Evolutionary conservation across 2,797 vertebrate species (phyloP), one percentile per base, ranked within the genome.

Genomic region (Argya squamiceps): DNA sequence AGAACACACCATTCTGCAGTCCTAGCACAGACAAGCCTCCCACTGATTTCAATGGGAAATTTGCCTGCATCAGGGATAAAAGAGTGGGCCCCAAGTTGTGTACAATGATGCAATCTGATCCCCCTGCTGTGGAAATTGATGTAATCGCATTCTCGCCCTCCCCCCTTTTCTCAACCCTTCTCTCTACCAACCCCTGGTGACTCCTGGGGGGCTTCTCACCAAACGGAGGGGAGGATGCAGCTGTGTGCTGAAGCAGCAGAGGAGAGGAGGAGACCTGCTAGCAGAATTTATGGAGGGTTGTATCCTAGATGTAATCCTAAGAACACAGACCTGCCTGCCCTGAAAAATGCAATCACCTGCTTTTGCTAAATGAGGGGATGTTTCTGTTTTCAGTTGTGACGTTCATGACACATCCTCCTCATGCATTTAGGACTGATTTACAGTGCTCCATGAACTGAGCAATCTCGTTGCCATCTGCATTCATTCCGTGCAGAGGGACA

Each of bases 111-210:
- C 91, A 96, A 91, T 91, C 86, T 44, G 92, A 97, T 95, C 92
- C 92, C 79, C 95, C 95, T 88, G 91, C 93, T 89, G 96, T 86
- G 96, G 88, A 96, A 95, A 95, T 93, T 92, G 96, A 94, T 95
- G 95, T 94, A 90, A 96, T 93, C 73, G 20, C 84, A 82, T 95
- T 90, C 77, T 96, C 58, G 7, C 77, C 85, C 93, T 92, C 58
- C 77, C 92, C 75, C 58, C 47, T 81, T 58, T 90, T 82, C 89
- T 65, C 64, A 77, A 2, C 52, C 52, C 85, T n/a, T 78, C 86
- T 81, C 49, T 63, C 65, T 26, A 47, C 83, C 94, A 73, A n/a
- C 58, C 82, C 87, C 23, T 18, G 49, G 85, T 92, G 89, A 50
- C 62, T 96, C 70, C 92, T 73, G 77, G 81, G 88, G 86, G 67